These are phyloP conservation scores for Sphaerophoria rueppellii DNA, from an alignment of 2,888 invertebrate genomes.

Conservation along the genomic window DNA sequence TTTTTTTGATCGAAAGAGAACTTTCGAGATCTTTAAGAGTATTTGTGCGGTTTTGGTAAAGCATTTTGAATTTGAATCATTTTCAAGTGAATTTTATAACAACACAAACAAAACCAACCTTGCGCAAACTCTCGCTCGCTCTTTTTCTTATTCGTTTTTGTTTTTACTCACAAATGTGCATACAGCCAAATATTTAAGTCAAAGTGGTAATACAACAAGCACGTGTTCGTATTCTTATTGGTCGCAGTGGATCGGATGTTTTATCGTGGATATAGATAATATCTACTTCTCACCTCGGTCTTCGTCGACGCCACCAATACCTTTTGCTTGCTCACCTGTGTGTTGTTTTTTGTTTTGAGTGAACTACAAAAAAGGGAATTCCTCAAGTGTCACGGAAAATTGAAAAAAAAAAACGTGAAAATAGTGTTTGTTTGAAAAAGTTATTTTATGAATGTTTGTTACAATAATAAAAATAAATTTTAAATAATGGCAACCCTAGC, in stretches of 20 bases:
- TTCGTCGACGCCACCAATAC: background rate
- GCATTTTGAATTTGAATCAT: conserved; percentile 41
- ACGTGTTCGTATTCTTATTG: conserved; percentile 72
- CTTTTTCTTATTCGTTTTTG: background rate
- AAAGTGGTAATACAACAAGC: conserved; percentile 49
- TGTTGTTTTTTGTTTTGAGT: conserved; percentile 21
- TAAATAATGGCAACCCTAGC: conserved; percentile 58
- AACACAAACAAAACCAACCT: background rate
- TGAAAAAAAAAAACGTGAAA: background rate
- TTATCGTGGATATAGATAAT: conserved; percentile 51
- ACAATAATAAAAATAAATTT: conserved; percentile 7
- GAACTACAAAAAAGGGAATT: conserved; percentile 12
- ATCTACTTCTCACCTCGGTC: conserved; percentile 40
- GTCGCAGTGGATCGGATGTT: conserved; percentile 68
- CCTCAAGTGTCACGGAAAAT: conserved; percentile 24
- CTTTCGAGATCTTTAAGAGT: conserved; percentile 41
- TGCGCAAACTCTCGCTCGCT: conserved; percentile 2
- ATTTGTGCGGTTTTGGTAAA: conserved; percentile 32
- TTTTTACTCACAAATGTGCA: conserved; percentile 9
- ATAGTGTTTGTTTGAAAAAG: conserved; percentile 12
- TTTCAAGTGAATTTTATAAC: background rate
- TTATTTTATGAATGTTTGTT: background rate
- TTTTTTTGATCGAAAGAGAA: conserved; percentile 30
- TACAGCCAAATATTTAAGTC: conserved; percentile 9
- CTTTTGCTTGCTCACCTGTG: conserved; percentile 15